Evolutionary conservation across 1,140 invertebrate species (phyloP).

Genomic region (Solen grandis): DNA sequence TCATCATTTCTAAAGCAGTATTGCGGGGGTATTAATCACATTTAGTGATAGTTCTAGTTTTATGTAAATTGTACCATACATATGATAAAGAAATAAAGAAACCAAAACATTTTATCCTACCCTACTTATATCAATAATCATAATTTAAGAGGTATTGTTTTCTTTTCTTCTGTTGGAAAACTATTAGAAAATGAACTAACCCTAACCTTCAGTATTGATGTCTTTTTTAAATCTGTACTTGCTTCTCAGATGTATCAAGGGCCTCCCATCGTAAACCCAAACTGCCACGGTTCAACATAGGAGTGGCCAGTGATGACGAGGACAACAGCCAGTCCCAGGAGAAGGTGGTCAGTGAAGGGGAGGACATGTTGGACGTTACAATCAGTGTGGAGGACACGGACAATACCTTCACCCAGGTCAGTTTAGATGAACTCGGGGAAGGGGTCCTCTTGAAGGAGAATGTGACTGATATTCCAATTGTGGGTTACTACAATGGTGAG

Average conservation of each 20-base stretch:
- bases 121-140: too few species aligned
- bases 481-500: constrained; percentile 25
- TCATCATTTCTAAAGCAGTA: too few species aligned
- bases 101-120: too few species aligned
- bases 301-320: constrained; percentile 49
- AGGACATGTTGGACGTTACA: constrained; percentile 44
- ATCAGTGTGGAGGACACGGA: constrained; percentile 25
- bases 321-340: constrained; percentile 6
- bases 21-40: too few species aligned
- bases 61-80: too few species aligned
- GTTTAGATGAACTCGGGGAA: constrained; percentile 31
- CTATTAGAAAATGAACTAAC: too few species aligned
- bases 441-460: constrained; percentile 18
- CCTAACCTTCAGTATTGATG: too few species aligned
- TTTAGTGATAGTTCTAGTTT: too few species aligned
- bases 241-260: constrained; percentile 44
- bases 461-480: constrained; percentile 38
- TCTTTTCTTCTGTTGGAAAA: too few species aligned
- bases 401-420: constrained; percentile 29
- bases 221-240: too few species aligned
- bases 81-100: too few species aligned
- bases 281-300: constrained; percentile 48
- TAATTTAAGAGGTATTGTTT: too few species aligned
- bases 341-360: not conserved
- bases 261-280: constrained; percentile 52